Evolutionary conservation across 1,140 invertebrate species (phyloP).

Genomic region (Piezodorus guildinii): DNA sequence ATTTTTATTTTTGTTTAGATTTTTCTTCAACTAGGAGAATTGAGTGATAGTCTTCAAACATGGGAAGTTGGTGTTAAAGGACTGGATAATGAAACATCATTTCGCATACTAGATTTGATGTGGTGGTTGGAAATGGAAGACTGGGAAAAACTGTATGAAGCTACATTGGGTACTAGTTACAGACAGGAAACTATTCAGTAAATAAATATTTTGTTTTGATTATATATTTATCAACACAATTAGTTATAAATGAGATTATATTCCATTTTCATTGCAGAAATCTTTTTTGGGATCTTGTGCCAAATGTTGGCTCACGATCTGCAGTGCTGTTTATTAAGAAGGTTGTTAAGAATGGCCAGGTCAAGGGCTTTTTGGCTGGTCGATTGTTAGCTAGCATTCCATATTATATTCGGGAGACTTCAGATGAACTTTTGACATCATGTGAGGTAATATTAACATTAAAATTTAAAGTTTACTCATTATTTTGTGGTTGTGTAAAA

Average conservation of each 20-base stretch:
- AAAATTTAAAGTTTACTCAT: neutral
- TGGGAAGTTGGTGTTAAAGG: slow-evolving; percentile 36
- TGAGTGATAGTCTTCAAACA: slow-evolving; percentile 36
- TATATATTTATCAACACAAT: neutral
- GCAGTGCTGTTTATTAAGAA: slow-evolving; percentile 49
- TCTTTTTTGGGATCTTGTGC: slow-evolving; percentile 59
- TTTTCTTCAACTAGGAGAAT: slow-evolving; percentile 31
- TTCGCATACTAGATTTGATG: slow-evolving; percentile 38
- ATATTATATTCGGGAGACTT: slow-evolving; percentile 43
- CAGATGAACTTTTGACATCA: slow-evolving; percentile 39
- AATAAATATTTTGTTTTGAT: slow-evolving; percentile 1
- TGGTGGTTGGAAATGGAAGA: slow-evolving; percentile 40
- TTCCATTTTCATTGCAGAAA: slow-evolving; percentile 38
- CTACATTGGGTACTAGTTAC: slow-evolving; percentile 48
- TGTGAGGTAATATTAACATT: slow-evolving; percentile 28
- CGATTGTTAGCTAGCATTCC: slow-evolving; percentile 45
- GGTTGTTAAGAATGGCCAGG: slow-evolving; percentile 45
- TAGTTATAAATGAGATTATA: too few relatives aligned
- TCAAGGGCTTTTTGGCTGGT: slow-evolving; percentile 43
- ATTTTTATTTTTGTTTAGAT: slow-evolving; percentile 24
- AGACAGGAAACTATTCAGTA: slow-evolving; percentile 44
- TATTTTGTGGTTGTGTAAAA: neutral
- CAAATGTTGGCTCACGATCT: slow-evolving; percentile 51
- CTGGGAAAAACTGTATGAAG: slow-evolving; percentile 40
- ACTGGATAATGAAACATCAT: slow-evolving; percentile 37